A percentile compares a stretch with the other conserved stretches of the same genome.
Evolutionary conservation across 2,888 invertebrate species (phyloP).

Genomic region (Aphodius granarius): DNA sequence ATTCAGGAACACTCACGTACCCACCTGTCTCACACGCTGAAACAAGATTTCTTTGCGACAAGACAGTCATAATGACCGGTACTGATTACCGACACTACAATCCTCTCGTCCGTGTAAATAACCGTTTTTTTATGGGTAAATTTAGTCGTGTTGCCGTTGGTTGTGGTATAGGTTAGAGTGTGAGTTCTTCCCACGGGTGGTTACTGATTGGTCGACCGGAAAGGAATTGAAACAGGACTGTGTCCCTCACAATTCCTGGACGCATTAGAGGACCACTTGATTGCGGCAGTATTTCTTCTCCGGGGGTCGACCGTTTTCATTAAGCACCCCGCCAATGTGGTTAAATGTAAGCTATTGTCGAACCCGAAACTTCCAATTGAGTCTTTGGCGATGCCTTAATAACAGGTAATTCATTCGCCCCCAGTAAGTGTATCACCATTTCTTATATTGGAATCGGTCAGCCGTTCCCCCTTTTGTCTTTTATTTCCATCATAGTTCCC

Average conservation of each 20-base stretch:
- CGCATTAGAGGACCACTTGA: conserved; percentile 53
- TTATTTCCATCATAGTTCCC: background rate
- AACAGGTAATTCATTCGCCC: conserved; percentile 46
- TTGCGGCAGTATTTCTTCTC: conserved; percentile 53
- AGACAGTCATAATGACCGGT: too few species aligned
- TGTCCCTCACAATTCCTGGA: conserved; percentile 50
- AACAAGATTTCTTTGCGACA: background rate
- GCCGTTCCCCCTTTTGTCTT: conserved; percentile 8
- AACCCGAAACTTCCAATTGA: conserved; percentile 49
- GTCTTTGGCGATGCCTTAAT: conserved; percentile 46
- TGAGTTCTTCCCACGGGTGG: background rate
- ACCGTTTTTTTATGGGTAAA: background rate
- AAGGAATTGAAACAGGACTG: conserved; percentile 49
- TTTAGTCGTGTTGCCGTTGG: background rate
- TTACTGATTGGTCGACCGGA: conserved; percentile 47
- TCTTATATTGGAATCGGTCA: conserved; percentile 16
- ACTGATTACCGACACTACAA: too few species aligned
- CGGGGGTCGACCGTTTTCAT: conserved; percentile 48
- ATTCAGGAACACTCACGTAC: background rate
- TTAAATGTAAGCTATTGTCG: conserved; percentile 50
- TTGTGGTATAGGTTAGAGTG: background rate
- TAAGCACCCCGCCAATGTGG: conserved; percentile 47
- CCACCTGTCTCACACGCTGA: background rate
- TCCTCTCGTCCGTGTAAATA: too few species aligned
- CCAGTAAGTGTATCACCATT: conserved; percentile 24